Conservation (phyloP, 2,888 invertebrate genomes). For the Acleris sparsana region DNA sequence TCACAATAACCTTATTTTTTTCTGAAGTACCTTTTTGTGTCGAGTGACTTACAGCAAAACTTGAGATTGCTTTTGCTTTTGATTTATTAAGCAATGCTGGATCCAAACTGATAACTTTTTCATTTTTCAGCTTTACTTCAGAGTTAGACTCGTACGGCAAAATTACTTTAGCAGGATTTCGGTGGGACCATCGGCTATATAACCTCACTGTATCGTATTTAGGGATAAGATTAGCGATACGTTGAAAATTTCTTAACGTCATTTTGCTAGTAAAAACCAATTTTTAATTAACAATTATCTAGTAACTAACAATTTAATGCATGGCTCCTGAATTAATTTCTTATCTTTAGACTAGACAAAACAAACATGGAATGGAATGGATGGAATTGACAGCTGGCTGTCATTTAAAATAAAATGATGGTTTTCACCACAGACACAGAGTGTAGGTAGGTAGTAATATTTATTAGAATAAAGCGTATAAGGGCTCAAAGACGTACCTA, state of each 20-base stretch:
- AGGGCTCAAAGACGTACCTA: no score
- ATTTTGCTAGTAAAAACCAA: conserved; percentile 39
- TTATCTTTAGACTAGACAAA: no score
- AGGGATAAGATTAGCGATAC: conserved; percentile 43
- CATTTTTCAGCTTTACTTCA: conserved; percentile 62
- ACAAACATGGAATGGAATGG: no score
- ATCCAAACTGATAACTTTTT: conserved; percentile 68
- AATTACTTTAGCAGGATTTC: conserved; percentile 78
- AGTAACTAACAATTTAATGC: no score
- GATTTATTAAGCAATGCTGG: conserved; percentile 48
- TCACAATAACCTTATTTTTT: conserved; percentile 37
- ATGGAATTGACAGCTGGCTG: no score
- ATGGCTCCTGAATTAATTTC: no score
- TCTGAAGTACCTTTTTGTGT: conserved; percentile 37
- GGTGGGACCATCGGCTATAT: conserved; percentile 78
- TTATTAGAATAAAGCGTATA: no score
- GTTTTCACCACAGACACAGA: no score
- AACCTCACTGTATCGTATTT: conserved; percentile 51
- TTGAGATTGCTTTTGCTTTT: conserved; percentile 38
- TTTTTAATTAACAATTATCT: background rate
- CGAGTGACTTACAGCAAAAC: conserved; percentile 16
- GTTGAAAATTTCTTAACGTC: conserved; percentile 47
- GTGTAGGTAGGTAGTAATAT: no score
- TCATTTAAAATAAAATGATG: no score
- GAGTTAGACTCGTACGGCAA: conserved; percentile 71